Base-by-base conservation (phyloP, 2,797 vertebrate genomes). In the Micromesistius poutassou region DNA sequence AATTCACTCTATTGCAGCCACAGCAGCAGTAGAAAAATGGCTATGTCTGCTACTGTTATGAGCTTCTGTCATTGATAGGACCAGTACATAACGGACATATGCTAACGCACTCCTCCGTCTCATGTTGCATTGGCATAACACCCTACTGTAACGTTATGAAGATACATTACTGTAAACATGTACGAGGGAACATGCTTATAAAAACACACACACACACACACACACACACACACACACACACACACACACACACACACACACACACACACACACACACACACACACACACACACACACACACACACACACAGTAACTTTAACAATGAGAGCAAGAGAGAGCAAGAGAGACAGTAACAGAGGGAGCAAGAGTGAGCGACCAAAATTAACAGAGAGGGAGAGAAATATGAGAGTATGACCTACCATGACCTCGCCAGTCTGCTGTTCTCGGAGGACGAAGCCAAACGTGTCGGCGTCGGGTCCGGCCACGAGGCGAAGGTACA, bases 381-480 rank as follows among this genome's bases (percentile, higher is more conserved):
- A 14, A n/a, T 38, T 46, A 30, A 28, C 1, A 73, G 16, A 10
- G n/a, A 46, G 6, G 35, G 73, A 3, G 40, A 42, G 40, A 42
- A 13, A 40, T 10, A n/a, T 68, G 25, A 38, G 19, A 73, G 22
- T 13, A 35, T 62, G 13, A 70, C 87, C 70, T 86, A 97, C 94
- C 94, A 96, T 92, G 74, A 98, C 96, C 92, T 99, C 97, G 89
- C 97, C 97, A 0, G 95, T 96, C 92, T 98, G 97, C n/a, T 97
- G 96, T 79, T 99, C 98, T 31, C 95, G 94, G 74, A 99, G 94
- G 25, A 99, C 97, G 82, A 99, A 99, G 88, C 96, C 96, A 68
- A 99, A 95, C 0, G 92, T 92, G 87, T 97, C 96, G 50, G 91
- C 88, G 85, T 93, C 90, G 33, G 98, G 97, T 46, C 98, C 98